These are phyloP conservation scores for Columba janthina DNA, from an alignment of 2,113 vertebrate species.

Conservation along the genomic window DNA sequence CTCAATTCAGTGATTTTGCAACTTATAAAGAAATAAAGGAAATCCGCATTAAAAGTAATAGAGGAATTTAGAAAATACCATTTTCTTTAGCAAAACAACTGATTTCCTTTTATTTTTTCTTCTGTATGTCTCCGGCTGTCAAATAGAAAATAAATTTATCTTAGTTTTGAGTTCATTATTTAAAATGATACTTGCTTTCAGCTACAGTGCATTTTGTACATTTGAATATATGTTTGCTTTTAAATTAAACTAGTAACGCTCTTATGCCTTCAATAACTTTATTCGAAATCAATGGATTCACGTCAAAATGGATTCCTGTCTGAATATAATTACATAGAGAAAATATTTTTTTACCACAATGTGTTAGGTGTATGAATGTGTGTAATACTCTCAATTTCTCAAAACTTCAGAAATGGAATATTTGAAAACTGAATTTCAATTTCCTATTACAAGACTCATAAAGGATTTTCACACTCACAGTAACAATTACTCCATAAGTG, in stretches of 20 bases:
- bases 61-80: neutral
- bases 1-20: neutral
- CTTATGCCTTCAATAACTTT: neutral
- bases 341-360: neutral
- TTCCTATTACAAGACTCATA: neutral
- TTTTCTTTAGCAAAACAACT: neutral
- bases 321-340: neutral
- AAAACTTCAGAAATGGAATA: neutral
- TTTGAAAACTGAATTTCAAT: neutral
- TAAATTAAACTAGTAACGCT: neutral
- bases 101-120: neutral
- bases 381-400: neutral
- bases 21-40: neutral
- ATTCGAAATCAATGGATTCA: neutral
- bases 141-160: neutral
- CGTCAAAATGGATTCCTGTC: neutral
- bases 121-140: neutral
- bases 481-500: neutral
- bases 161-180: neutral
- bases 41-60: neutral
- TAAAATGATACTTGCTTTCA: neutral
- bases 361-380: neutral
- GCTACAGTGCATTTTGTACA: neutral
- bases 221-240: neutral
- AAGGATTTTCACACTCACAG: neutral